These are phyloP conservation scores for Dromococcyx pavoninus DNA, from an alignment of 2,797 vertebrate genomes.

Conservation along the genomic window DNA sequence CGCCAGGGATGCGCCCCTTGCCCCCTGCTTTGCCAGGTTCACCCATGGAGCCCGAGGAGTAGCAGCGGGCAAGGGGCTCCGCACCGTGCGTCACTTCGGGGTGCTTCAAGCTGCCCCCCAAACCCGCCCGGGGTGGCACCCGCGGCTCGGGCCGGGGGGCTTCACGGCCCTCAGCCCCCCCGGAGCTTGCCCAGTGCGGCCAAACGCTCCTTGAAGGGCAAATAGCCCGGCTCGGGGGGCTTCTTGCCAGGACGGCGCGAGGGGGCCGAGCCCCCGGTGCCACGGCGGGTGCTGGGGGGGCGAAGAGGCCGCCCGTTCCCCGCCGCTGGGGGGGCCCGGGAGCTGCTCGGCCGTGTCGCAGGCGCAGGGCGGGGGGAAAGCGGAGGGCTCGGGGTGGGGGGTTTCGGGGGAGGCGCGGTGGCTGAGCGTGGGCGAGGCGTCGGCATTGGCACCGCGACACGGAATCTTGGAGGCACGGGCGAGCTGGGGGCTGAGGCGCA, in stretches of 20 bases:
- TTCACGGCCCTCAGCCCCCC: slow-evolving; percentile 70
- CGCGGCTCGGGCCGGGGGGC: slow-evolving; percentile 36
- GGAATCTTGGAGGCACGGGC: slow-evolving; percentile 91
- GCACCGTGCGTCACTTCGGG: slow-evolving; percentile 71
- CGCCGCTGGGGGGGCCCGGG: neutral
- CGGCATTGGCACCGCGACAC: slow-evolving; percentile 90
- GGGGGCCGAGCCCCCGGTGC: slow-evolving; percentile 79
- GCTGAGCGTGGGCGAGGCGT: slow-evolving; percentile 86
- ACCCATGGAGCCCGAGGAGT: slow-evolving; percentile 81
- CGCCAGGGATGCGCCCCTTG: slow-evolving; percentile 74
- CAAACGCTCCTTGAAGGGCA: slow-evolving; percentile 89
- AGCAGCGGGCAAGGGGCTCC: slow-evolving; percentile 76
- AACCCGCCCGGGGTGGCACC: slow-evolving; percentile 14
- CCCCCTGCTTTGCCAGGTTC: slow-evolving; percentile 76
- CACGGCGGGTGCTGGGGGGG: slow-evolving; percentile 73
- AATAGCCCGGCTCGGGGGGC: slow-evolving; percentile 78
- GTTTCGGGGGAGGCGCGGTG: slow-evolving; percentile 40
- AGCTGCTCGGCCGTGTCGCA: slow-evolving; percentile 72
- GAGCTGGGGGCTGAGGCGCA: slow-evolving; percentile 91
- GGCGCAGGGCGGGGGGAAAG: slow-evolving; percentile 73
- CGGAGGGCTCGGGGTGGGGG: neutral
- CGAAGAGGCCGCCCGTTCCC: slow-evolving; percentile 44
- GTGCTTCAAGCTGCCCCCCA: slow-evolving; percentile 80
- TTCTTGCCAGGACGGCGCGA: slow-evolving; percentile 78
- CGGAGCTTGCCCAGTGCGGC: slow-evolving; percentile 87